Conservation (phyloP, 2,797 vertebrate species). For the Amazona ochrocephala region DNA sequence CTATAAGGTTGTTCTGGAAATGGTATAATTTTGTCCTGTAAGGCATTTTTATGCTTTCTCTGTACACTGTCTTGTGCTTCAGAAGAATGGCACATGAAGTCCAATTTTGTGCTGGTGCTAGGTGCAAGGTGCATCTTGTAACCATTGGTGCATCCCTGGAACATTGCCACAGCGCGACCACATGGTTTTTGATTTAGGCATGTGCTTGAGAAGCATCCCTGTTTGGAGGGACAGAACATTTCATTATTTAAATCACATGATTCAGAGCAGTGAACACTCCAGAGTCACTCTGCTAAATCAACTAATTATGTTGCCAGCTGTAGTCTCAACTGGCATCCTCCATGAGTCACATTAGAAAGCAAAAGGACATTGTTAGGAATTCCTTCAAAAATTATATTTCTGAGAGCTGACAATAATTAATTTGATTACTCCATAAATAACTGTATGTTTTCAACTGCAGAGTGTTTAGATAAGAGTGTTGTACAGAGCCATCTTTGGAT, state of each 20-base stretch:
- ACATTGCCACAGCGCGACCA: neutral
- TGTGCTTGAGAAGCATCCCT: neutral
- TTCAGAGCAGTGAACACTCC: neutral
- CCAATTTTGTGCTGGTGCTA: neutral
- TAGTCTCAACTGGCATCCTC: neutral
- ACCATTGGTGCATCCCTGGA: neutral
- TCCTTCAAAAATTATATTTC: neutral
- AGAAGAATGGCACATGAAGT: neutral
- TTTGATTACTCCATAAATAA: neutral
- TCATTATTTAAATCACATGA: conserved; percentile 1
- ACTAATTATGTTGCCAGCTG: conserved; percentile 1
- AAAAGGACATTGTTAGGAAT: neutral
- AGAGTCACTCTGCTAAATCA: conserved; percentile 18
- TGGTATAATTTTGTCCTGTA: neutral
- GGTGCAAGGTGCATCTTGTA: neutral
- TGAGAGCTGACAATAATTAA: neutral
- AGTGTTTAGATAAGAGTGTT: neutral
- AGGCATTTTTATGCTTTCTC: neutral
- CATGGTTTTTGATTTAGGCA: neutral
- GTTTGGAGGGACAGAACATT: neutral
- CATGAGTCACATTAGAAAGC: neutral
- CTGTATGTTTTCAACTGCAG: neutral
- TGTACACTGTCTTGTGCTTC: neutral
- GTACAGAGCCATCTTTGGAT: neutral
- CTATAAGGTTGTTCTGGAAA: neutral